Evolutionary conservation across 2,888 invertebrate species (phyloP), one percentile per base, ranked within the genome.

Genomic region (Erebia aethiops): DNA sequence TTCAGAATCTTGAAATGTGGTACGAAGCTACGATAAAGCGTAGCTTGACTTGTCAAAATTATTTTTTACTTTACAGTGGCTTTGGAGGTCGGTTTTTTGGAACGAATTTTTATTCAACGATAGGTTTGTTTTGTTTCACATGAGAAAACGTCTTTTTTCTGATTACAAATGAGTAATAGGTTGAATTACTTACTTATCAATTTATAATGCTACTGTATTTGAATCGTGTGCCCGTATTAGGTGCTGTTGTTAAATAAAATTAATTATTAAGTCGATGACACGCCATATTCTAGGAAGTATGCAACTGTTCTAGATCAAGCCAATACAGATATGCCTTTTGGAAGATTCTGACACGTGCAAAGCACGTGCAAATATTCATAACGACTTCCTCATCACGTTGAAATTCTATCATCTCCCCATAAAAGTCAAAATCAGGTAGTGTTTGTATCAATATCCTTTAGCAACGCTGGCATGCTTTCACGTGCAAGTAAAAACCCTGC

Each of bases 241-340:
- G 78, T 77, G 8, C 0, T 35, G 72, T 81, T 77, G 78, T 79
- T 81, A 77, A 80, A 54, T 16, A 54, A 54, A 54, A 54, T 54
- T 16, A 10, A 21, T 80, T 79, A 79, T 77, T 78, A 74, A 80
- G 70, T 69, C 72, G 65, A 77, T 75, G 81, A 80, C 81, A 83
- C 82, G 81, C 83, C 80, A 80, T 82, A 82, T 77, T 81, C 81
- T 77, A 74, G 76, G 80, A 79, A 80, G 77, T 61, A 64, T 74
- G 66, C 66, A 65, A 65, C 64, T 62, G 58, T 65, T 62, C 49
- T 43, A 46, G 46, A 46, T 46, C 13, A 13, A 35, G 41, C 46
- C 69, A 67, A 18, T 54, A 18, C 43, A 63, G 74, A 74, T 72
- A 72, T 65, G 70, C 74, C 74, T 72, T 67, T 74, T 49, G 51